A percentile compares a stretch with the other conserved stretches of the same genome.
These are phyloP conservation scores for Sciurus niger DNA, from an alignment of 2,113 vertebrate species.

Conservation along the genomic window DNA sequence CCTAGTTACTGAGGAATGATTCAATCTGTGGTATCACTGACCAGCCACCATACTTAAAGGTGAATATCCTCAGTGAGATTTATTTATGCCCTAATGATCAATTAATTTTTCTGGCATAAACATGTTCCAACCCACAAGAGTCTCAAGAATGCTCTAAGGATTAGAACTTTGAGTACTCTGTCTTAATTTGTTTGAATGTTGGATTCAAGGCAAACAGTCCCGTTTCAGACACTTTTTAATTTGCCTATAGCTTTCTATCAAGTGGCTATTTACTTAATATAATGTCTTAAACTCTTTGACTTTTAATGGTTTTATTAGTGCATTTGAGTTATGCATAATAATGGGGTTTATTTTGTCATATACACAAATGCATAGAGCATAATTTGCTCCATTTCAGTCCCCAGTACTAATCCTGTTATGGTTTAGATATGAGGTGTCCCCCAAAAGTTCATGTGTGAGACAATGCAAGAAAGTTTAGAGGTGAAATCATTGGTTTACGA, in stretches of 20 bases:
- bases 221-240: not conserved
- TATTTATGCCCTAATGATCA: not conserved
- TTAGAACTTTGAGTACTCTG: not conserved
- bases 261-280: not conserved
- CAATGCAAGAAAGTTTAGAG: too few relatives aligned
- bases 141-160: not conserved
- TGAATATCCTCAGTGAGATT: constrained; percentile 5
- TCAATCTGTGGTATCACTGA: not conserved
- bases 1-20: not conserved
- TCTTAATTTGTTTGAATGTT: not conserved
- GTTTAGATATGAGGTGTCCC: too few relatives aligned
- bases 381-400: too few relatives aligned
- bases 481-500: too few relatives aligned
- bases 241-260: not conserved
- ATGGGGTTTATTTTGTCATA: too few relatives aligned
- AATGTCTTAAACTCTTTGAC: not conserved
- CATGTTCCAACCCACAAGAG: not conserved
- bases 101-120: not conserved
- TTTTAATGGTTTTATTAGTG: not conserved
- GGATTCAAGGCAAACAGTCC: not conserved
- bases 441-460: too few relatives aligned
- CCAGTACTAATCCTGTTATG: too few relatives aligned
- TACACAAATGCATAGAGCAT: too few relatives aligned
- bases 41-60: not conserved
- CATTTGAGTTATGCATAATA: too few relatives aligned